Evolutionary conservation across 2,888 invertebrate genomes (phyloP), one percentile per base, ranked within the genome.

Genomic region (Laspeyria flexula): DNA sequence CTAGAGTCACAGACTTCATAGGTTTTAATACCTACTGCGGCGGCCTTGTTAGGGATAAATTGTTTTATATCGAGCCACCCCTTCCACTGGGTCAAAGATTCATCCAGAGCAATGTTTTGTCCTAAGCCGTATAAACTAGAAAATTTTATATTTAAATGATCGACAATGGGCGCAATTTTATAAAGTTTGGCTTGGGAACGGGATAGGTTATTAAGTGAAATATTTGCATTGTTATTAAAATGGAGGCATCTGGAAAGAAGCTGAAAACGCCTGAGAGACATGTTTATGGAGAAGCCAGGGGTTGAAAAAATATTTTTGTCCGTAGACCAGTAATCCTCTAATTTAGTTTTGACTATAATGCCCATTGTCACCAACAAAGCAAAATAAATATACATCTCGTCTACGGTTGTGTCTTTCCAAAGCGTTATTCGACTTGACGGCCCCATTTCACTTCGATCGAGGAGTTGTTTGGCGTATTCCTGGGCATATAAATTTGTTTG

Each of bases 1-100:
- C 43, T 34, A 10, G 63, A 62, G 12, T 68, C 66, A 25, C 62
- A 66, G 0, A 70, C 6, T 23, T 66, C 70, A 27, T 59, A 70
- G 0, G 55, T 57, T 41, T 66, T 66, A 0, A 66, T 57, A 0
- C 65, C 65, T 1, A 45, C 39, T 6, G 39, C 15, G n/a, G 30
- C n/a, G 4, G 35, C 30, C 12, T 30, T 30, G n/a, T n/a, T n/a
- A n/a, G n/a, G n/a, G n/a, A n/a, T n/a, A n/a, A n/a, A n/a, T n/a
- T n/a, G n/a, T 4, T 30, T 30, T 13, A 65, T 61, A 16, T 51
- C 33, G 0, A 61, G 21, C 56, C 57, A 58, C 9, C 65, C 66
- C 38, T 60, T 71, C 66, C 69, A 68, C 40, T 34, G 7, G 0
- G 43, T 43, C 5, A 70, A 23, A 12, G 50, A 49, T 42, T 67